These are phyloP conservation scores for Chondrilla cf. caribensis DNA, from an alignment of 37 sponge, comb jelly and placozoan genomes.

Conservation along the genomic window DNA sequence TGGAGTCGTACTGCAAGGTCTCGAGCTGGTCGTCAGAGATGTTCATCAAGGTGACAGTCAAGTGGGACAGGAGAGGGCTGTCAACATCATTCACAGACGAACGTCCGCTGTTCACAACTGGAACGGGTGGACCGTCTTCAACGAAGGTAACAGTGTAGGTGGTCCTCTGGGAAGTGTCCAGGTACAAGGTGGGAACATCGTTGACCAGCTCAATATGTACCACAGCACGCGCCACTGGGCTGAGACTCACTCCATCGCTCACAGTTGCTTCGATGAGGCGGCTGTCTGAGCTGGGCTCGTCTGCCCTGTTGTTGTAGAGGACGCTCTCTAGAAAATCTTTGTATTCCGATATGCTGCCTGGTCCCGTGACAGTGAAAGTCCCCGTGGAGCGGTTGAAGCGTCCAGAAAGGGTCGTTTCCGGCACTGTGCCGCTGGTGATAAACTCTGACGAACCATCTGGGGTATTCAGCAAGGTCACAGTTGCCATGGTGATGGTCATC, in stretches of 20 bases:
- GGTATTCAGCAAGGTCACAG: conserved; percentile 5
- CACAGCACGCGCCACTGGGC: not conserved
- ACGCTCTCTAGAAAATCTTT: conserved; percentile 8
- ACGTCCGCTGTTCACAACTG: not conserved
- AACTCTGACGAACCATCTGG: conserved; percentile 30
- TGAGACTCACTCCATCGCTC: conserved; percentile 20
- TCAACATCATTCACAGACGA: conserved; percentile 23
- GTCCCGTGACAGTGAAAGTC: not conserved
- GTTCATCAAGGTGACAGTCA: conserved; percentile 1
- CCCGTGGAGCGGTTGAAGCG: not conserved
- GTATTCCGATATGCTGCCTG: not conserved
- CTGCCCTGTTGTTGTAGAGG: conserved; percentile 33
- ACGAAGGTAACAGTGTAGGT: conserved; percentile 3
- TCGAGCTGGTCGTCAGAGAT: conserved; percentile 5
- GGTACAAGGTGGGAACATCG: conserved; percentile 32
- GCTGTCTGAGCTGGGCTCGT: conserved; percentile 24
- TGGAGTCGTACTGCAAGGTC: not conserved
- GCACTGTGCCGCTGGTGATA: not conserved
- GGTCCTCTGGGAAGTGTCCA: not conserved
- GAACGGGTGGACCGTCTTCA: conserved; percentile 28
- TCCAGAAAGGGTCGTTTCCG: not conserved
- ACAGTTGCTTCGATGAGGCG: conserved; percentile 14
- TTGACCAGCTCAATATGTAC: conserved; percentile 24
- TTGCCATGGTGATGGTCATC: not conserved
- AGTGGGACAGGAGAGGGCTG: conserved; percentile 16